phyloP scores from a whole-genome alignment of 2,888 invertebrate genomes.

The Epistrophella euchroma region DNA sequence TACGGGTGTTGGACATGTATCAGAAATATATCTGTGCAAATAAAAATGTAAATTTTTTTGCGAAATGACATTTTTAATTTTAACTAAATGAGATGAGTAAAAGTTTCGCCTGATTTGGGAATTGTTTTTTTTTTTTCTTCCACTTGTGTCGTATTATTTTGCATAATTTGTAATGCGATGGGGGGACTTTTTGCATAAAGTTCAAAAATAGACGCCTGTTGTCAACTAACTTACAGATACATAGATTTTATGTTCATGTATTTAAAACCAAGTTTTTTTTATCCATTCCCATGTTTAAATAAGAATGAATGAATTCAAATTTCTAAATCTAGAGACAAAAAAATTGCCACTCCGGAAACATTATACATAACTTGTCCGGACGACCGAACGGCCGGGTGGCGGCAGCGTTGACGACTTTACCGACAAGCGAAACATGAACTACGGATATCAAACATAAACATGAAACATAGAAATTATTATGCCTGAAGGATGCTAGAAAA shows the following conservation, averaged over 20 bases:
- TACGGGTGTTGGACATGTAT: no score
- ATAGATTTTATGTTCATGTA: background rate
- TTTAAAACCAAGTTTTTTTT: background rate
- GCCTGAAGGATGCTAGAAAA: constrained; percentile 58
- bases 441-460: constrained; percentile 69
- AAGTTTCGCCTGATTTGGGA: background rate
- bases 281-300: background rate
- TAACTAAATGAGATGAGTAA: no score
- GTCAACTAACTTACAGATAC: background rate
- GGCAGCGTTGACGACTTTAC: constrained; percentile 21
- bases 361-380: constrained; percentile 1
- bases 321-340: background rate
- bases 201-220: background rate
- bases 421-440: constrained; percentile 48
- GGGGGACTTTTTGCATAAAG: background rate
- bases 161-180: background rate
- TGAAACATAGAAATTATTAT: constrained; percentile 65
- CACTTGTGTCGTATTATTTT: no score
- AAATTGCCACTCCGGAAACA: constrained; percentile 13
- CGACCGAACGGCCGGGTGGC: background rate
- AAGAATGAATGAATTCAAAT: constrained; percentile 15
- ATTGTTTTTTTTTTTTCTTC: background rate
- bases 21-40: no score
- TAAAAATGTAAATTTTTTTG: no score
- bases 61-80: background rate